Evolutionary conservation across 1,140 invertebrate species (phyloP).

Genomic region (Choristoneura fumiferana): DNA sequence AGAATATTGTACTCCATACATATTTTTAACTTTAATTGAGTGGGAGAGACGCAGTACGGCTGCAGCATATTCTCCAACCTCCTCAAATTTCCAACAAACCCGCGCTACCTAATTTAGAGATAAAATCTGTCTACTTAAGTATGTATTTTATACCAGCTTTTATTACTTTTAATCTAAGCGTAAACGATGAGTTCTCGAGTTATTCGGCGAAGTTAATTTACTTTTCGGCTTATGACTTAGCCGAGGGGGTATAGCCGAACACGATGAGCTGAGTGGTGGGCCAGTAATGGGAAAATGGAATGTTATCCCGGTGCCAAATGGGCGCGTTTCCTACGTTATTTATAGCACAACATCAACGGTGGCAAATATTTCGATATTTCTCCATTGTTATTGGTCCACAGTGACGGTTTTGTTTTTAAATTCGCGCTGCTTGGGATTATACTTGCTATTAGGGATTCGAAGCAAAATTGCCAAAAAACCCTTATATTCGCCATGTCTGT

Average conservation of each 20-base stretch:
- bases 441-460: too few relatives aligned
- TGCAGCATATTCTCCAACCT: too few relatives aligned
- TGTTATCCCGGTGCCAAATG: constrained; percentile 12
- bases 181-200: background rate
- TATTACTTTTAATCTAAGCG: background rate
- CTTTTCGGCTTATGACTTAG: constrained; percentile 6
- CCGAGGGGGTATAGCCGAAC: background rate
- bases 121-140: too few relatives aligned
- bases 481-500: too few relatives aligned
- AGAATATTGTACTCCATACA: too few relatives aligned
- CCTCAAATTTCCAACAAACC: too few relatives aligned
- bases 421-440: too few relatives aligned
- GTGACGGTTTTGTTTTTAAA: constrained; percentile 3
- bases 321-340: background rate
- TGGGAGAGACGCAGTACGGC: too few relatives aligned
- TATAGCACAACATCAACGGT: constrained; percentile 7
- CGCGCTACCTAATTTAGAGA: too few relatives aligned
- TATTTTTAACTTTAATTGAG: too few relatives aligned
- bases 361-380: constrained; percentile 17
- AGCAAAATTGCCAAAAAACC: too few relatives aligned
- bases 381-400: background rate
- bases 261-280: constrained; percentile 5
- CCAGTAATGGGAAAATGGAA: constrained; percentile 12
- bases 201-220: constrained; percentile 13
- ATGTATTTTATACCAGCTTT: background rate